Conservation (phyloP, 2,113 vertebrate genomes). For the Lamprologus speciosus region DNA sequence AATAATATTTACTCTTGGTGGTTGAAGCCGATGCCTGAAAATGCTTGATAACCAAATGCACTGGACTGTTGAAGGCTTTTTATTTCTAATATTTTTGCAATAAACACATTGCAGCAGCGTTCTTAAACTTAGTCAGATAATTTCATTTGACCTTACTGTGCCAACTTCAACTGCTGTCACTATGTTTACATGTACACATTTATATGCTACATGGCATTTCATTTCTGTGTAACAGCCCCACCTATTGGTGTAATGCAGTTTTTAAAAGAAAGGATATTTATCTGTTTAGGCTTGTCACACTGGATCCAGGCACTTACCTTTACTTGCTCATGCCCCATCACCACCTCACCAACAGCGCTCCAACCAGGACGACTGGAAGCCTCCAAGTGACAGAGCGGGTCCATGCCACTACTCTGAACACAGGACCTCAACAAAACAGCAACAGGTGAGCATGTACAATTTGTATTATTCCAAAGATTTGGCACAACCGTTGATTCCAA, state of each 20-base stretch:
- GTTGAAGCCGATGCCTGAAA: background rate
- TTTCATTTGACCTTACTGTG: background rate
- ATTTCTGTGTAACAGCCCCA: constrained; percentile 14
- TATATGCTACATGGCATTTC: background rate
- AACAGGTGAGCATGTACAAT: constrained; percentile 66
- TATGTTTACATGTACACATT: background rate
- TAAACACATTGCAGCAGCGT: background rate
- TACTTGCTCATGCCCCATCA: constrained; percentile 52
- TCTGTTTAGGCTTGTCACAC: constrained; percentile 45
- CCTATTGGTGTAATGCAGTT: constrained; percentile 6
- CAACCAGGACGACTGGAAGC: constrained; percentile 74
- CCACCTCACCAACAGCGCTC: constrained; percentile 63
- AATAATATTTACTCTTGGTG: background rate
- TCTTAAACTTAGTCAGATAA: background rate
- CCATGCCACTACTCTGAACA: constrained; percentile 70
- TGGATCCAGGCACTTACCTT: constrained; percentile 61
- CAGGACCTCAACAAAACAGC: constrained; percentile 71
- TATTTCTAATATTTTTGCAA: background rate
- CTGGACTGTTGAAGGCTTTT: background rate
- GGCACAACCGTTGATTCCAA: background rate
- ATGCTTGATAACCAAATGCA: background rate
- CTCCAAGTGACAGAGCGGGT: constrained; percentile 61
- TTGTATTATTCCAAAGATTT: background rate
- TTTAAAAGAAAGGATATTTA: background rate
- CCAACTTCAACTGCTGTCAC: background rate